Base-by-base conservation (phyloP, 2,797 vertebrate genomes). In the Amphiprion clarkii region DNA sequence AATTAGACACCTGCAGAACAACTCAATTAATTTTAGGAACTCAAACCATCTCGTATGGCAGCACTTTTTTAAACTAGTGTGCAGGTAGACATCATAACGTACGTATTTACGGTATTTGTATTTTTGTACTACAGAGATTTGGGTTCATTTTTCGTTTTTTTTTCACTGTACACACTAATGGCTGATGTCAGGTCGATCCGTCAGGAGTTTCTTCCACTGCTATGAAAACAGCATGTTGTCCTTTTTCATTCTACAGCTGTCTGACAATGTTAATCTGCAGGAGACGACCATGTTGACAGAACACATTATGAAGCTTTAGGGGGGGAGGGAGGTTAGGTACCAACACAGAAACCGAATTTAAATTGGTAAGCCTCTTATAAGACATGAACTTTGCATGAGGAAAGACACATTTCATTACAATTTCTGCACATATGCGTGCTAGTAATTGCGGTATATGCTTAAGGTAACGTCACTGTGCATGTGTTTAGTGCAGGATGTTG, bases 341-440 rank as follows among this genome's bases (percentile, higher is more conserved):
- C 86, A 90, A 86, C 79, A 87, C 78, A 73, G 78, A 84, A 89
- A 71, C 80, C 74, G 79, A 79, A 88, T 93, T 89, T 89, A 78
- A 91, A 88, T 82, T 33, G 57, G 73, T 85, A 91, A 94, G 93
- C 75, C 85, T 89, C 87, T 90, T 88, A 88, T 65, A 89, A 88
- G 87, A 70, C 78, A 69, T 82, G 85, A 88, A 90, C 85, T 79
- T 87, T 81, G 63, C 67, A 70, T 9, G 33, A 33, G 78, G 44
- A 81, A 84, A 83, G 74, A 60, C 83, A 39, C 27, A 87, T 90
- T 83, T 81, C 23, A 83, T 90, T 70, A 71, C 53, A 64, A 62
- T 76, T 78, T 72, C 71, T 64, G 72, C 73, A 79, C 69, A 67
- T 78, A 82, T 60, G 67, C 58, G 62, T 64, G 31, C 57, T 67